Percentiles rank a stretch among this genome's conserved stretches.
Evolutionary conservation across 2,797 vertebrate genomes (phyloP).

Genomic region (Alauda arvensis): DNA sequence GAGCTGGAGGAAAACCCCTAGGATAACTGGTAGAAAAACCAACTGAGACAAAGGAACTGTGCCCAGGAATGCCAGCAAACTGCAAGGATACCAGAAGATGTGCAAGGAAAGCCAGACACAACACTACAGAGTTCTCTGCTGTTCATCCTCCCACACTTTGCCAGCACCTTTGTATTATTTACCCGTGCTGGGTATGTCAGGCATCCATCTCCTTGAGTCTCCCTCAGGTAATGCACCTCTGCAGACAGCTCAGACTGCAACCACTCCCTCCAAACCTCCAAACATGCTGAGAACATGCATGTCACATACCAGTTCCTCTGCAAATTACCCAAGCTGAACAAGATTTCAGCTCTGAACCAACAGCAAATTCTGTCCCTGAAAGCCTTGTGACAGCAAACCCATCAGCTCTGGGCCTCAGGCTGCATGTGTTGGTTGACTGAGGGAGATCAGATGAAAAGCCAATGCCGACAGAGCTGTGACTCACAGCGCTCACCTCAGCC

Average conservation of each 20-base stretch:
- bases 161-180: background rate
- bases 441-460: background rate
- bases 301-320: background rate
- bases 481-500: background rate
- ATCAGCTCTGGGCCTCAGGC: background rate
- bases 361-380: background rate
- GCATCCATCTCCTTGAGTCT: background rate
- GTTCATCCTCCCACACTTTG: background rate
- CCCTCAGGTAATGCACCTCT: background rate
- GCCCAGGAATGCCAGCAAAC: background rate
- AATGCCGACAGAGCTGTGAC: background rate
- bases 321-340: background rate
- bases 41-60: background rate
- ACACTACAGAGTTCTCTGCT: background rate
- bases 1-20: background rate
- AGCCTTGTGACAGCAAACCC: background rate
- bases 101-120: background rate
- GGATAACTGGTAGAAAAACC: background rate
- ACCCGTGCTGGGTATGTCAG: background rate
- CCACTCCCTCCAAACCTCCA: background rate
- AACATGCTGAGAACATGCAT: background rate
- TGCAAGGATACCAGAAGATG: background rate
- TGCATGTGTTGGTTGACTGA: background rate
- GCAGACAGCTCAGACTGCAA: background rate
- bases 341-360: background rate